Conservation (phyloP, 2,888 invertebrate genomes). For the Caenorhabditis sp. region DNA sequence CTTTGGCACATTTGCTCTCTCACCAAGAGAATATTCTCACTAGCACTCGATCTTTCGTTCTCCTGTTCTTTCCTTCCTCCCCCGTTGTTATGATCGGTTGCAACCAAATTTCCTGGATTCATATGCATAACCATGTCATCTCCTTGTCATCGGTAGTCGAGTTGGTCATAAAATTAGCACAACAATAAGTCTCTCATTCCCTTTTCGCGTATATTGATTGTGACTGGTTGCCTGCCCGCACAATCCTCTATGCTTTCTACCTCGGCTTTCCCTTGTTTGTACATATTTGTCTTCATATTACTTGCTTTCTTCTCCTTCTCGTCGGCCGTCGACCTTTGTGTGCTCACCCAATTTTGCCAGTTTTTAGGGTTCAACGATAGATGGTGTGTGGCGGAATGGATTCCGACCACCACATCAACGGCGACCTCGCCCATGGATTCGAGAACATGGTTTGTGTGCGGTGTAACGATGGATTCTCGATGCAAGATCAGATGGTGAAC, state of each 20-base stretch:
- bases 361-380: constrained; percentile 50
- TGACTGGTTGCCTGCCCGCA: constrained; percentile 9
- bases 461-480: constrained; percentile 96
- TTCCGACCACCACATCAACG: constrained; percentile 73
- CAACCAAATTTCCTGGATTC: constrained; percentile 4
- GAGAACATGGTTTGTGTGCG: constrained; percentile 81
- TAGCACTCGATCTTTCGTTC: constrained; percentile 21
- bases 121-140: constrained; percentile 33
- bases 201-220: constrained; percentile 21
- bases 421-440: constrained; percentile 77
- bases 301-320: constrained; percentile 19
- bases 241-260: constrained; percentile 30
- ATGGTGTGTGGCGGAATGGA: constrained; percentile 77
- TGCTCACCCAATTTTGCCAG: constrained; percentile 22
- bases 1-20: constrained; percentile 60
- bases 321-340: constrained; percentile 28
- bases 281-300: constrained; percentile 62
- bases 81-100: constrained; percentile 7
- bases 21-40: constrained; percentile 11
- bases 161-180: constrained; percentile 38
- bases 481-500: constrained; percentile 98
- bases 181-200: constrained; percentile 18
- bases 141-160: constrained; percentile 14
- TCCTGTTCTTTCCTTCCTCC: neutral
- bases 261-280: constrained; percentile 56